phyloP scores from a whole-genome alignment of 2,888 invertebrate genomes.

The Aspidapion aeneum region DNA sequence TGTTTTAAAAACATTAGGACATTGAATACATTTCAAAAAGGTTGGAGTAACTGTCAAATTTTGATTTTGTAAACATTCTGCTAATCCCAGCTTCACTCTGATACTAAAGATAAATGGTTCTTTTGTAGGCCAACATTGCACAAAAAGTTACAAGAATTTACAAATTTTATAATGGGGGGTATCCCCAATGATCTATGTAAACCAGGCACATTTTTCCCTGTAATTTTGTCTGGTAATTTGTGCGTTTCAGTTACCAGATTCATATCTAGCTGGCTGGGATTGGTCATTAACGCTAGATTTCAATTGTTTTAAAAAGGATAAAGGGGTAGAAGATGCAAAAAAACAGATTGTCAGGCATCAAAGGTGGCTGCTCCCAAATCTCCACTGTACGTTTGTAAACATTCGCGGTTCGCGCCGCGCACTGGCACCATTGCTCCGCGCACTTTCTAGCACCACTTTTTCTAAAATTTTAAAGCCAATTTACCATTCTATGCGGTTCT shows the following conservation, averaged over 20 bases:
- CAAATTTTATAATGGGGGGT: too few species aligned
- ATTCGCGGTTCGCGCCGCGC: constrained; percentile 44
- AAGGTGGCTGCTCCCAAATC: constrained; percentile 53
- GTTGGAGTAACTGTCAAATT: not conserved
- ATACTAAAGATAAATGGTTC: too few species aligned
- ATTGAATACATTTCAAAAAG: too few species aligned
- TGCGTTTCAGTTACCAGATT: not conserved
- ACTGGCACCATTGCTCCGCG: constrained; percentile 36
- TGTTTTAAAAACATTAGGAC: too few species aligned
- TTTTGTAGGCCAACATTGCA: too few species aligned
- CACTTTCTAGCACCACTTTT: constrained; percentile 38
- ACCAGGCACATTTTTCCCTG: constrained; percentile 37
- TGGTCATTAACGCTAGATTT: not conserved
- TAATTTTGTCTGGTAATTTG: constrained; percentile 11
- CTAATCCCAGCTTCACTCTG: too few species aligned
- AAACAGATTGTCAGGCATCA: constrained; percentile 47
- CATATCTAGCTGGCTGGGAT: not conserved
- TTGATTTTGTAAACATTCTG: not conserved
- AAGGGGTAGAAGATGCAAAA: constrained; percentile 35
- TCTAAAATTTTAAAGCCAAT: constrained; percentile 35
- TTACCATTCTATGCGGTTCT: constrained; percentile 51
- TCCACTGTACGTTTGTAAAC: constrained; percentile 46
- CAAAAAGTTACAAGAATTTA: too few species aligned
- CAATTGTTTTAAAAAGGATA: not conserved
- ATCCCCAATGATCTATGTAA: constrained; percentile 33